These are phyloP conservation scores for Acanthoscelides obtectus DNA, from an alignment of 2,888 invertebrate genomes.

Conservation along the genomic window DNA sequence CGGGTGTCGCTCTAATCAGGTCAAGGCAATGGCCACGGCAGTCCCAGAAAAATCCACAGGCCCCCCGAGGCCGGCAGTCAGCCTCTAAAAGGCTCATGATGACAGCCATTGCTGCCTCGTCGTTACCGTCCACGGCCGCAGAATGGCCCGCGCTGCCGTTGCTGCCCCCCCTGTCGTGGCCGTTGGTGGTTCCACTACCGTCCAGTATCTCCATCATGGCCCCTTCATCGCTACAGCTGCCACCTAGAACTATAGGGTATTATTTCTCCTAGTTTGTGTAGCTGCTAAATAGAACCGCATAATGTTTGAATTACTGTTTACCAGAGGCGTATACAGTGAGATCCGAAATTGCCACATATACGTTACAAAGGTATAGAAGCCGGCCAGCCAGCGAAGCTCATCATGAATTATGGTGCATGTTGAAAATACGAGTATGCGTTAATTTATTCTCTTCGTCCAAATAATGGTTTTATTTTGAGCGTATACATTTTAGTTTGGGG, in stretches of 20 bases:
- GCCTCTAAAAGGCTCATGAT: slow-evolving; percentile 88
- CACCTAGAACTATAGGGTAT: slow-evolving; percentile 30
- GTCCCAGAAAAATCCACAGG: slow-evolving; percentile 81
- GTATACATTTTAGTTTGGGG: no score
- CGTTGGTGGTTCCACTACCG: slow-evolving; percentile 48
- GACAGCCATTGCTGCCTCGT: slow-evolving; percentile 88
- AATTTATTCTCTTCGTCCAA: no score
- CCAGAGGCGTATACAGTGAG: no score
- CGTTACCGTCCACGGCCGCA: slow-evolving; percentile 65
- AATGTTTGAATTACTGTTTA: no score
- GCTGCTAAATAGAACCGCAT: no score
- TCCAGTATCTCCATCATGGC: slow-evolving; percentile 58
- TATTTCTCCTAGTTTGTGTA: not conserved
- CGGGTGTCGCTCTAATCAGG: slow-evolving; percentile 15
- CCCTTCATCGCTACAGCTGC: slow-evolving; percentile 46
- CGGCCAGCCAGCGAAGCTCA: no score
- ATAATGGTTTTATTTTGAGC: no score
- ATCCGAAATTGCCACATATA: no score
- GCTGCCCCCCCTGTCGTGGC: slow-evolving; percentile 13
- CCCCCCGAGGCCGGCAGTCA: slow-evolving; percentile 82
- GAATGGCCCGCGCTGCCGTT: slow-evolving; percentile 22
- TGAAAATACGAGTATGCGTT: no score
- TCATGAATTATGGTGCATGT: no score
- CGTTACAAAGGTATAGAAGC: no score
- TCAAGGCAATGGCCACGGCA: slow-evolving; percentile 81